Percentiles rank a stretch among this genome's conserved stretches.
Conservation (phyloP, 2,888 invertebrate genomes). For the Uropetala carovei region DNA sequence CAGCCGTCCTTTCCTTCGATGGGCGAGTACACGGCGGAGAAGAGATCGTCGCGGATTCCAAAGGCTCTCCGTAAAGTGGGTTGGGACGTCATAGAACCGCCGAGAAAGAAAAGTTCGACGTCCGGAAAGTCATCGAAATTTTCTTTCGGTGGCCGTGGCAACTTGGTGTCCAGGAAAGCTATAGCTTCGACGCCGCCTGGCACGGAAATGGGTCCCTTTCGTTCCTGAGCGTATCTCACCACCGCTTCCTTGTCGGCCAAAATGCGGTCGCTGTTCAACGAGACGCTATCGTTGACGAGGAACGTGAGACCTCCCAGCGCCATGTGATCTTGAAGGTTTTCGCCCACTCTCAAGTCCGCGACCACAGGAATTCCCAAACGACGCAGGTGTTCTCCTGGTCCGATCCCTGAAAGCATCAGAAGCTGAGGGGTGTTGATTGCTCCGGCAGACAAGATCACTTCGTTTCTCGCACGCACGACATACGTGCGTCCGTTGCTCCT, state of each 20-base stretch:
- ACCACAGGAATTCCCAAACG: slow-evolving; percentile 78
- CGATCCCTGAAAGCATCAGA: slow-evolving; percentile 88
- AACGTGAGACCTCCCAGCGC: slow-evolving; percentile 82
- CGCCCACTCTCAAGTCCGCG: slow-evolving; percentile 80
- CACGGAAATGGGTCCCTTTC: slow-evolving; percentile 76
- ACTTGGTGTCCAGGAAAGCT: slow-evolving; percentile 80
- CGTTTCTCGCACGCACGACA: slow-evolving; percentile 80
- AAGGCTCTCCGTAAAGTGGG: slow-evolving; percentile 68
- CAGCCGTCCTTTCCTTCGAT: slow-evolving; percentile 71
- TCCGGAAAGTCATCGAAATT: slow-evolving; percentile 78
- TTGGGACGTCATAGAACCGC: slow-evolving; percentile 80
- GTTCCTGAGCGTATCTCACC: slow-evolving; percentile 26
- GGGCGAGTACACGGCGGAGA: slow-evolving; percentile 71
- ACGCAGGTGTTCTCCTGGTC: slow-evolving; percentile 80
- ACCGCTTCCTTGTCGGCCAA: slow-evolving; percentile 69
- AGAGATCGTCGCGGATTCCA: slow-evolving; percentile 70
- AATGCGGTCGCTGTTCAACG: slow-evolving; percentile 73
- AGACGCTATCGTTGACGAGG: slow-evolving; percentile 77
- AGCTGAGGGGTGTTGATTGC: slow-evolving; percentile 87
- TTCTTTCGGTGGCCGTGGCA: slow-evolving; percentile 78
- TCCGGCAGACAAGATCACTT: slow-evolving; percentile 86
- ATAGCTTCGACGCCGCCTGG: slow-evolving; percentile 84
- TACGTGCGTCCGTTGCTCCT: slow-evolving; percentile 76
- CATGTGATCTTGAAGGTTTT: slow-evolving; percentile 80
- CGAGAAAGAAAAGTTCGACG: slow-evolving; percentile 81